Percentiles rank a stretch among this genome's conserved stretches.
These are phyloP conservation scores for Drosophila mettleri DNA, from an alignment of 2,888 invertebrate species.

Conservation along the genomic window DNA sequence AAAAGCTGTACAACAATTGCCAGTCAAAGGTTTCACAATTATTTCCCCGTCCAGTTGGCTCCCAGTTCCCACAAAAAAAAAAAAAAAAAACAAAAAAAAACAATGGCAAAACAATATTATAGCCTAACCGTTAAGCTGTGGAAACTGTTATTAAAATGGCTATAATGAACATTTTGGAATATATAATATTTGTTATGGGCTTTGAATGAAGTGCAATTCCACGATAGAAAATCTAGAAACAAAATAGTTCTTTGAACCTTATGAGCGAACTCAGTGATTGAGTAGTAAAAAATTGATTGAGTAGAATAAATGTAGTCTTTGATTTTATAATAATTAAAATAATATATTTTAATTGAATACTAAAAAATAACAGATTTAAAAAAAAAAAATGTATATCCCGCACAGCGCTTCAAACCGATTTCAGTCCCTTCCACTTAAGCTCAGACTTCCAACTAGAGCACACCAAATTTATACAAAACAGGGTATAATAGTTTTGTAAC, in stretches of 20 bases:
- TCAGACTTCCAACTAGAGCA: neutral
- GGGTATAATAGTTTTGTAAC: too few species aligned
- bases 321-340: too few species aligned
- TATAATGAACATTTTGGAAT: conserved; percentile 7
- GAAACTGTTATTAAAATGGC: conserved; percentile 1
- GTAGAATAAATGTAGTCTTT: too few species aligned
- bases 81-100: conserved; percentile 19
- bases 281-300: too few species aligned
- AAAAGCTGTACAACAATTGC: conserved; percentile 42
- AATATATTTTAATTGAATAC: too few species aligned
- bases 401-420: neutral
- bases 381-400: neutral
- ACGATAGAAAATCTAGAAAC: neutral
- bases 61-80: conserved; percentile 25
- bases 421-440: neutral
- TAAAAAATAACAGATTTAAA: too few species aligned
- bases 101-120: conserved; percentile 12
- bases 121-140: neutral
- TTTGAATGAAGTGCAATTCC: neutral
- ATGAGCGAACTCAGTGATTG: too few species aligned
- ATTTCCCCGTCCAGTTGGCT: conserved; percentile 16
- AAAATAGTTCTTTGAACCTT: neutral
- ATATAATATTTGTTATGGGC: neutral
- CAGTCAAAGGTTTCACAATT: conserved; percentile 26
- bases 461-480: neutral